Percentiles rank a stretch among this genome's conserved stretches.
Evolutionary conservation across 1,140 invertebrate genomes (phyloP).

Genomic region (Zaprionus tsacasi): DNA sequence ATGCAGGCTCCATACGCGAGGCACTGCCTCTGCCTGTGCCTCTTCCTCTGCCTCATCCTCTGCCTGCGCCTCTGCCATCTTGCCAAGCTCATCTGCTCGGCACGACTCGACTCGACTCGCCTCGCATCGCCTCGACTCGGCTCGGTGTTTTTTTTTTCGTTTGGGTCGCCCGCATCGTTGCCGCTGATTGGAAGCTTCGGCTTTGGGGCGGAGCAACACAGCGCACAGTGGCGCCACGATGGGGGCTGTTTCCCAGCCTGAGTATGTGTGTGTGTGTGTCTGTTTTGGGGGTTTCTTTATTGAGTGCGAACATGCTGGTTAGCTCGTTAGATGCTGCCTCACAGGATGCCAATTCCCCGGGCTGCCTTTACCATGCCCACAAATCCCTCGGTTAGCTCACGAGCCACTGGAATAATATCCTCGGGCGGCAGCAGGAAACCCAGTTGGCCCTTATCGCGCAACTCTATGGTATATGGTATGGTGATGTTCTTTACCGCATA

Average conservation of each 20-base stretch:
- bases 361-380: constrained; percentile 87
- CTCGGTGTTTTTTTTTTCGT: constrained; percentile 34
- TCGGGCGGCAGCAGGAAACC: constrained; percentile 91
- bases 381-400: constrained; percentile 89
- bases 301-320: constrained; percentile 22
- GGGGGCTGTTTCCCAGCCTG: constrained; percentile 34
- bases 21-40: constrained; percentile 23
- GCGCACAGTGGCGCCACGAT: constrained; percentile 56
- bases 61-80: constrained; percentile 22
- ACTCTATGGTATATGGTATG: constrained; percentile 88
- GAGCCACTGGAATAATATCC: constrained; percentile 90
- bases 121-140: constrained; percentile 36
- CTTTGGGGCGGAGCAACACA: constrained; percentile 73
- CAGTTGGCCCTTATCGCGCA: constrained; percentile 89
- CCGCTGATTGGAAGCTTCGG: constrained; percentile 79
- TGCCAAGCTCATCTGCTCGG: not conserved
- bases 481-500: constrained; percentile 87
- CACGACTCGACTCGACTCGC: constrained; percentile 37
- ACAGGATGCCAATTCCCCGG: constrained; percentile 64
- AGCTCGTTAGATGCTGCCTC: constrained; percentile 19
- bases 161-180: constrained; percentile 33
- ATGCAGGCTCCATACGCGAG: constrained; percentile 39
- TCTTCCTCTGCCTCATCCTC: constrained; percentile 13
- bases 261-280: not conserved
- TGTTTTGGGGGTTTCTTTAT: constrained; percentile 19